Evolutionary conservation across 2,797 vertebrate genomes (phyloP), one percentile per base, ranked within the genome.

Genomic region (Megalops cyprinoides): DNA sequence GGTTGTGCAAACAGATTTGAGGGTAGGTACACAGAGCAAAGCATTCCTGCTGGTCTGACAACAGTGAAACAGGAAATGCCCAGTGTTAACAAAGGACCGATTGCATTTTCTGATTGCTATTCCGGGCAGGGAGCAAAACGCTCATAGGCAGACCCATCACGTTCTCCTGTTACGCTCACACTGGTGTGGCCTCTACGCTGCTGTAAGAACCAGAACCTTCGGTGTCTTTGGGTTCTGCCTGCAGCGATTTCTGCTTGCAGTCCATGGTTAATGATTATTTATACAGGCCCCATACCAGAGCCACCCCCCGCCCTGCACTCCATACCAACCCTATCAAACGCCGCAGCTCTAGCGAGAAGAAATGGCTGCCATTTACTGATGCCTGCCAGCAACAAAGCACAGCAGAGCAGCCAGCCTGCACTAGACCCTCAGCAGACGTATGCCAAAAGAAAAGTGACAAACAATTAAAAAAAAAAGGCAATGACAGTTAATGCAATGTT

Each of bases 251-350:
- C 8, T 39, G n/a, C 28, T 34, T 12, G 10, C 37, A 39, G 62
- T 4, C 9, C 12, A 67, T 9, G n/a, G 75, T 77, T 77, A 77
- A 77, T 77, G 53, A 77, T 77, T 77, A 77, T 55, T 39, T 37
- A 73, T n/a, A 58, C 15, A 56, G 46, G 15, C 28, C 73, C 46
- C 65, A n/a, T n/a, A n/a, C n/a, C n/a, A n/a, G n/a, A n/a, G n/a
- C 31, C 71, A 4, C 39, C 42, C 39, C 44, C 71, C 71, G 7
- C 46, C 34, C 39, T 49, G 15, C 51, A 37, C 37, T 44, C 73
- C 2, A 49, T 20, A 51, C 44, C 39, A 51, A 67, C 31, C 62
- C 71, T 74, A 81, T 37, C 73, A 62, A 76, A 62, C 55, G 39
- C 42, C 8, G 53, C 37, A 46, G 53, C 79, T 48, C 12, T 6